A percentile compares a stretch with the other conserved stretches of the same genome.
These are phyloP conservation scores for Macrosteles quadrilineatus DNA, from an alignment of 1,140 invertebrate genomes.

Conservation along the genomic window DNA sequence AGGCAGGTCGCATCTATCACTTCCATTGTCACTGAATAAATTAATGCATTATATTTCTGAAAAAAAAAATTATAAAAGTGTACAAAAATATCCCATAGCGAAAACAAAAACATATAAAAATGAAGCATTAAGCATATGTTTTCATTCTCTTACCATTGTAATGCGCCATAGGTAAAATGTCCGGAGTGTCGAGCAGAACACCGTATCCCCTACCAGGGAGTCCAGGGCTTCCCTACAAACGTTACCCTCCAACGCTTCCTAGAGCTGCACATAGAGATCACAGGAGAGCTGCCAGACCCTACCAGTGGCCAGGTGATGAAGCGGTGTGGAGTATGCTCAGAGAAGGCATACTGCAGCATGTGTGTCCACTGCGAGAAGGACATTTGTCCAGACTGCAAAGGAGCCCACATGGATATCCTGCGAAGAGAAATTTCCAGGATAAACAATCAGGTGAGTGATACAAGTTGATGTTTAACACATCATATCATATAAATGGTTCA, in stretches of 20 bases:
- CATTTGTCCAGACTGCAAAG: slow-evolving; percentile 87
- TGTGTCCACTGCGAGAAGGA: slow-evolving; percentile 96
- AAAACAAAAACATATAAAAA: no score
- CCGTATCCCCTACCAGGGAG: slow-evolving; percentile 93
- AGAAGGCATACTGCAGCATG: slow-evolving; percentile 86
- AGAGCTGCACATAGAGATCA: slow-evolving; percentile 93
- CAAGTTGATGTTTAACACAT: neutral
- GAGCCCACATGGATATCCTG: slow-evolving; percentile 93
- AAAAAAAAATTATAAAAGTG: no score
- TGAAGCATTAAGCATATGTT: no score
- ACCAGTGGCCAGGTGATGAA: slow-evolving; percentile 80
- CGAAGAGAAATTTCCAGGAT: slow-evolving; percentile 91
- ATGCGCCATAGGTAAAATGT: slow-evolving; percentile 91
- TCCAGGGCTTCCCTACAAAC: slow-evolving; percentile 94
- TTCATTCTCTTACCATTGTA: no score
- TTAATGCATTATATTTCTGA: no score
- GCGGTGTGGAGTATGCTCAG: slow-evolving; percentile 87
- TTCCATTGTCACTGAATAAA: no score
- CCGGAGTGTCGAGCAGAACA: slow-evolving; percentile 98
- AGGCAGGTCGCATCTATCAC: no score
- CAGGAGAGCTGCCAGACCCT: slow-evolving; percentile 86
- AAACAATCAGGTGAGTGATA: slow-evolving; percentile 78
- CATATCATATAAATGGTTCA: neutral
- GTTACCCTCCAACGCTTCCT: slow-evolving; percentile 94
- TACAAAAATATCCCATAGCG: no score